Conservation (phyloP, 2,888 invertebrate species). For the Nephrotoma guestfalica region DNA sequence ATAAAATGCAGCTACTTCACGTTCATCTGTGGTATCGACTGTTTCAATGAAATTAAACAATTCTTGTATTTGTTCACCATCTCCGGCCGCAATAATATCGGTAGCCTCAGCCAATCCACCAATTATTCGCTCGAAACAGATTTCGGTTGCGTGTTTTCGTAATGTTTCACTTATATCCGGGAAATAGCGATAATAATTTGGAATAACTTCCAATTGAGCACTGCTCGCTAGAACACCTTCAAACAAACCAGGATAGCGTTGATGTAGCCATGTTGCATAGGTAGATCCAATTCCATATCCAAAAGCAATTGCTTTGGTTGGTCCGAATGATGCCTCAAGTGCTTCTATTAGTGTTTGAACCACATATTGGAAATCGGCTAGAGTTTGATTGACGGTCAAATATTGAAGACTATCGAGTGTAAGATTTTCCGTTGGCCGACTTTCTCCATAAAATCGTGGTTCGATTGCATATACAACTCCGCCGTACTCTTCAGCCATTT, state of each 20-base stretch:
- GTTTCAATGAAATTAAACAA: not conserved
- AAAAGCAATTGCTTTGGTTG: not conserved
- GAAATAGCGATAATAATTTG: not conserved
- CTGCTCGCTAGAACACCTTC: not conserved
- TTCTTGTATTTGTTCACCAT: not conserved
- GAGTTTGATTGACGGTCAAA: not conserved
- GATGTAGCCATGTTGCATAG: not conserved
- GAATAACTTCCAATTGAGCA: not conserved
- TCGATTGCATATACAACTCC: not conserved
- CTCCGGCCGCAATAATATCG: not conserved
- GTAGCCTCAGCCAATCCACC: not conserved
- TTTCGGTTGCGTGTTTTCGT: not conserved
- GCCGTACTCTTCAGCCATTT: not conserved
- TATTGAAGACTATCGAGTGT: not conserved
- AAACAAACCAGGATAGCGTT: not conserved
- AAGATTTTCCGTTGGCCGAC: not conserved
- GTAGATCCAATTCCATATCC: not conserved
- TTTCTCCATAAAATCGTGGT: not conserved
- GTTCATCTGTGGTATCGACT: not conserved
- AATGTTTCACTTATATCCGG: not conserved
- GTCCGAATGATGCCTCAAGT: not conserved
- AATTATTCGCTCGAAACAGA: not conserved
- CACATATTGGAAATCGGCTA: not conserved
- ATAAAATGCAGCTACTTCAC: not conserved
- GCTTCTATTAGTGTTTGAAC: not conserved